These are phyloP conservation scores for Teleogryllus oceanicus DNA, from an alignment of 2,888 invertebrate species.

Conservation along the genomic window DNA sequence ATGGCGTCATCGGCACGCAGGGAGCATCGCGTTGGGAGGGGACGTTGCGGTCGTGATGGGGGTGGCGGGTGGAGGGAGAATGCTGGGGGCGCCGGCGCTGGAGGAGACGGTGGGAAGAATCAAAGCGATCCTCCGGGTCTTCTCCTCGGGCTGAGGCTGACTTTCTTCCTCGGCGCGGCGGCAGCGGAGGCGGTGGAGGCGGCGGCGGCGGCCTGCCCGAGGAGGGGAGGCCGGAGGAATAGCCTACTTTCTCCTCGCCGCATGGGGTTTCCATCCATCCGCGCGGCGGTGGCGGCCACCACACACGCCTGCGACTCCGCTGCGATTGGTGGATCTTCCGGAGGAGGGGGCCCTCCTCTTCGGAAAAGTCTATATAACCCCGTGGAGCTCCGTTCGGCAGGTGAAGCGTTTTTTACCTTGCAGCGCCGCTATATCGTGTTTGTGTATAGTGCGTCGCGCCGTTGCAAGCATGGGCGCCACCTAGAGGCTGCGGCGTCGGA, in stretches of 20 bases:
- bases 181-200: neutral
- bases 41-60: neutral
- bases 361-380: neutral
- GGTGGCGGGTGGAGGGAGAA: neutral
- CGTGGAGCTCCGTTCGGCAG: neutral
- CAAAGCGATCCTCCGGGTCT: neutral
- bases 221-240: neutral
- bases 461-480: neutral
- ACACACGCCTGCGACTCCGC: neutral
- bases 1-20: too few relatives aligned
- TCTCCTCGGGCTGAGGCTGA: too few relatives aligned
- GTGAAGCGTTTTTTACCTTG: neutral
- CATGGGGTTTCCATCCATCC: conserved; percentile 18
- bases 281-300: neutral
- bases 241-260: neutral
- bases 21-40: neutral
- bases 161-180: neutral
- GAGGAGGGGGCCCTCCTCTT: neutral
- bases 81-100: neutral
- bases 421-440: neutral
- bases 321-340: neutral
- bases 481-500: too few relatives aligned
- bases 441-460: neutral
- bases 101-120: neutral
- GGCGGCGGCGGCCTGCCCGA: neutral